phyloP scores from a whole-genome alignment of 2,888 invertebrate species.

The Pammene aurita region DNA sequence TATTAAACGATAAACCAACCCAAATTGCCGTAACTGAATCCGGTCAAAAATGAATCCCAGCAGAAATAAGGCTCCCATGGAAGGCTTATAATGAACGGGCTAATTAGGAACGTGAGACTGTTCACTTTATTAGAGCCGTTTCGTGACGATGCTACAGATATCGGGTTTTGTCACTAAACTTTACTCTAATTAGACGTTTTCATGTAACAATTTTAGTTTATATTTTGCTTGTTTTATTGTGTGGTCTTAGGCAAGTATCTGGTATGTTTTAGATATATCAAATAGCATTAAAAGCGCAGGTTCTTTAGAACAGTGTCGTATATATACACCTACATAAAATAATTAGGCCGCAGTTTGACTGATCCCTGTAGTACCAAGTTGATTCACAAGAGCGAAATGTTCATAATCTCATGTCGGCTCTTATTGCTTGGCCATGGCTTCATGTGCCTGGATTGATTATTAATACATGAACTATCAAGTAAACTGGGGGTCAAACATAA shows the following conservation, averaged over 20 bases:
- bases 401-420: too few relatives aligned
- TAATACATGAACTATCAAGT: too few relatives aligned
- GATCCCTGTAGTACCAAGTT: too few relatives aligned
- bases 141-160: conserved; percentile 74
- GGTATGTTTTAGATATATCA: too few relatives aligned
- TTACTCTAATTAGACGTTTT: conserved; percentile 75
- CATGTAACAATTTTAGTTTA: conserved; percentile 60
- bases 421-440: too few relatives aligned
- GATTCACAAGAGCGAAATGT: too few relatives aligned
- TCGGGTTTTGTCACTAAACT: conserved; percentile 75
- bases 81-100: conserved; percentile 80
- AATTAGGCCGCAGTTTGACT: too few relatives aligned
- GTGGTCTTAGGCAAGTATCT: not conserved
- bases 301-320: too few relatives aligned
- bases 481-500: not conserved
- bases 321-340: too few relatives aligned
- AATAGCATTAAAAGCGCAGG: too few relatives aligned
- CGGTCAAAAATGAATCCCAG: conserved; percentile 72
- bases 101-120: conserved; percentile 81
- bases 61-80: conserved; percentile 79
- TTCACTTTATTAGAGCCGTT: conserved; percentile 75
- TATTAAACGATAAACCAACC: conserved; percentile 47
- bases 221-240: conserved; percentile 22
- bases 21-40: conserved; percentile 69
- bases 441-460: too few relatives aligned